Evolutionary conservation across 1,140 invertebrate species (phyloP).

Genomic region (Drosophila bifasciata): DNA sequence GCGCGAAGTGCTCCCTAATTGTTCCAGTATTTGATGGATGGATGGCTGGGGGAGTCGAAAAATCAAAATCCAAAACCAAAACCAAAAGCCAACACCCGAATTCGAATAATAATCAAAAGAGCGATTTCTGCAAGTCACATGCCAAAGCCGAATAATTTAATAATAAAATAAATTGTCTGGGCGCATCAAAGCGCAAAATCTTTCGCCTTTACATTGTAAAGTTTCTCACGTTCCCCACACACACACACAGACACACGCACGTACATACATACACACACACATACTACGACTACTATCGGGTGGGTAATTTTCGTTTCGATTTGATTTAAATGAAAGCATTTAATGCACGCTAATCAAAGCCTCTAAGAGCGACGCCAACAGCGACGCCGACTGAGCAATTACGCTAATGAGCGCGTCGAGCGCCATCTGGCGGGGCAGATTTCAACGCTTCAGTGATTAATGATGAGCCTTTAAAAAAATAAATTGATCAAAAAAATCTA

Average conservation of each 20-base stretch:
- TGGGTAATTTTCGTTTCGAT: constrained; percentile 61
- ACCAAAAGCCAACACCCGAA: constrained; percentile 28
- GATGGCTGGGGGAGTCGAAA: constrained; percentile 4
- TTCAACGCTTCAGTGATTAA: constrained; percentile 81
- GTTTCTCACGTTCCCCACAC: constrained; percentile 72
- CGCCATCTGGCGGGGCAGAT: constrained; percentile 73
- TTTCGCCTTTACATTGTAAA: constrained; percentile 66
- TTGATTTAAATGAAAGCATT: constrained; percentile 82
- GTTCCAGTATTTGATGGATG: constrained; percentile 63
- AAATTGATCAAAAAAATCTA: constrained; percentile 58
- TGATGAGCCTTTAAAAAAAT: constrained; percentile 52
- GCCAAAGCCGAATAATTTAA: constrained; percentile 74
- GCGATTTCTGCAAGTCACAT: constrained; percentile 73
- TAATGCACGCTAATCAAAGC: constrained; percentile 80
- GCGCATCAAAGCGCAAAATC: constrained; percentile 77
- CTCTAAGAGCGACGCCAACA: constrained; percentile 40
- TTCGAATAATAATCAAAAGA: constrained; percentile 43
- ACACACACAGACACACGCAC: background rate
- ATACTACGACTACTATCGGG: background rate
- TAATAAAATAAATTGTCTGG: constrained; percentile 79
- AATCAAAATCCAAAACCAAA: constrained; percentile 17
- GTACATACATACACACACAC: background rate
- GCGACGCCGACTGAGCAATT: constrained; percentile 62
- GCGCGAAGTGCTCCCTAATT: constrained; percentile 38
- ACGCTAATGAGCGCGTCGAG: constrained; percentile 76